Evolutionary conservation across 2,888 invertebrate species (phyloP).

Genomic region (Melipona beecheii): DNA sequence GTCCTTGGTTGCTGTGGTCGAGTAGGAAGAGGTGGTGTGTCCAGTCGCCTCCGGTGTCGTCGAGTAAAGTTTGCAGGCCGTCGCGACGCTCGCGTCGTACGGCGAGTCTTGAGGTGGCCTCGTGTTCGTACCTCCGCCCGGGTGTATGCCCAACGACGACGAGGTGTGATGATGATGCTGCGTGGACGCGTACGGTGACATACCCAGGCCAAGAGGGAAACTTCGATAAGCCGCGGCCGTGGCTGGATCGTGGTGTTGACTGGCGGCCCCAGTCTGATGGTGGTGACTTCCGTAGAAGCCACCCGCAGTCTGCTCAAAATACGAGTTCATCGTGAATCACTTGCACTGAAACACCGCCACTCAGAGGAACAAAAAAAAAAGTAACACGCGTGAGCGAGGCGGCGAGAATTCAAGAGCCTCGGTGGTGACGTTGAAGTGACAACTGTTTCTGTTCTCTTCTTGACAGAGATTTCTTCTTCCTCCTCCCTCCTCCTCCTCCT

Average conservation of each 20-base stretch:
- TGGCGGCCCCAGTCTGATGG: slow-evolving; percentile 89
- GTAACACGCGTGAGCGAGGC: not conserved
- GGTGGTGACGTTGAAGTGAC: slow-evolving; percentile 1
- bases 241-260: slow-evolving; percentile 90
- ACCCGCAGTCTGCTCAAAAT: slow-evolving; percentile 93
- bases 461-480: not conserved
- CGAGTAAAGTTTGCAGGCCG: slow-evolving; percentile 93
- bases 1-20: slow-evolving; percentile 88
- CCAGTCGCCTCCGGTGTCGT: slow-evolving; percentile 87
- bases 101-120: slow-evolving; percentile 95
- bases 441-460: too few species aligned
- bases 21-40: slow-evolving; percentile 86
- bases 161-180: slow-evolving; percentile 89
- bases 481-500: too few species aligned
- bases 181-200: slow-evolving; percentile 92
- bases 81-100: slow-evolving; percentile 95
- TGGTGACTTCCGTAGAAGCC: slow-evolving; percentile 97
- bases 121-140: slow-evolving; percentile 89
- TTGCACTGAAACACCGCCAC: slow-evolving; percentile 79
- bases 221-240: slow-evolving; percentile 91
- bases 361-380: slow-evolving; percentile 53
- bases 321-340: slow-evolving; percentile 92
- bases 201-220: slow-evolving; percentile 93
- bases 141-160: slow-evolving; percentile 85
- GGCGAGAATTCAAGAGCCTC: slow-evolving; percentile 14